Evolutionary conservation across 64 coral and sea anemone species (phyloP), one percentile per base, ranked within the genome.

Genomic region (Pocillopora damicornis): DNA sequence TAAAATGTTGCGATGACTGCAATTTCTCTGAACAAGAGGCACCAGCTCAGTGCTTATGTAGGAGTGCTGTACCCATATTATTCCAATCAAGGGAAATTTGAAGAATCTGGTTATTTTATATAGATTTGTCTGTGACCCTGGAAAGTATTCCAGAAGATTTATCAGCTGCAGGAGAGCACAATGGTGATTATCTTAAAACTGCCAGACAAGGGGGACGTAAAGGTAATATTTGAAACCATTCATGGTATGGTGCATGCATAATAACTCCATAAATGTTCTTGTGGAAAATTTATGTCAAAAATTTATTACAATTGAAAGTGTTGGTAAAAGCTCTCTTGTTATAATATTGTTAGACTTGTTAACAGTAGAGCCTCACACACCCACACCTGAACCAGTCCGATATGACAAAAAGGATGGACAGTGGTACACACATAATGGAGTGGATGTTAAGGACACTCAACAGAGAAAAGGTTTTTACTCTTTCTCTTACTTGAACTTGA

Each of bases 391-490:
- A 59, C 82, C 90, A 73, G 75, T 76, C 59, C 80, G 57, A 60
- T 86, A 79, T 61, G 80, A 79, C 59, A 92, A 92, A 25, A 86
- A 87, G 25, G 84, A 77, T 26, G 90, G 90, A 22, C 51, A 92
- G 42, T 92, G 90, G 90, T 92, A 87, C 75, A 75, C 63, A 62
- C 82, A 92, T 37, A 82, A 92, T 73, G 84, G 82, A 35, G 83
- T 80, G 18, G 76, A 92, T 62, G 68, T 87, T 20, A 87, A 74
- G 23, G 83, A 92, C 0, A 92, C 78, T 57, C 86, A 83, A 61
- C 79, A 92, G 18, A 92, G 77, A 87, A 86, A 86, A 92, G 90
- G 90, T 92, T 25, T 0, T 9, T 1, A 23, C 22, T 71, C 25
- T 7, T n/a, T 18, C 42, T 51, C 42, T 51, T 51, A 51, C 42